Percentiles rank a stretch among this genome's conserved stretches.
Evolutionary conservation across 2,797 vertebrate species (phyloP).

Genomic region (Periophthalmus magnuspinnatus): DNA sequence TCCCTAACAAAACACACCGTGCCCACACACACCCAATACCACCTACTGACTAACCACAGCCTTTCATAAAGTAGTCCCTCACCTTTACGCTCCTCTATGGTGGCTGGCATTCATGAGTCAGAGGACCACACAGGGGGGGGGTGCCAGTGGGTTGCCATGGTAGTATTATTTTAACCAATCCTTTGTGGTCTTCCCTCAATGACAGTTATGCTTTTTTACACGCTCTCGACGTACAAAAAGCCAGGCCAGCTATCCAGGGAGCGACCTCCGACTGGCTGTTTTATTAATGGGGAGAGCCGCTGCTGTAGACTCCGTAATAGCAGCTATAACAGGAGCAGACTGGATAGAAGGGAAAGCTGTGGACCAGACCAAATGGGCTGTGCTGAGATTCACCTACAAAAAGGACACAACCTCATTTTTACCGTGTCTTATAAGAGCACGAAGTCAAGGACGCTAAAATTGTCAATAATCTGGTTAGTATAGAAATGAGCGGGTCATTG

Average conservation of each 20-base stretch:
- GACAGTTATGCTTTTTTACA: slow-evolving; percentile 52
- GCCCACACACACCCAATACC: slow-evolving; percentile 34
- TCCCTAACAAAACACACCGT: slow-evolving; percentile 26
- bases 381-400: slow-evolving; percentile 4
- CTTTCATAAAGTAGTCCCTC: slow-evolving; percentile 37
- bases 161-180: slow-evolving; percentile 58
- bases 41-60: slow-evolving; percentile 39
- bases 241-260: slow-evolving; percentile 61
- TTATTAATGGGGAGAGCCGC: slow-evolving; percentile 70
- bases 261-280: slow-evolving; percentile 64
- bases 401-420: background rate
- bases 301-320: slow-evolving; percentile 63
- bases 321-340: slow-evolving; percentile 40
- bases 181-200: slow-evolving; percentile 64
- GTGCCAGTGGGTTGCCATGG: slow-evolving; percentile 54
- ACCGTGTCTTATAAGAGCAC: background rate
- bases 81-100: slow-evolving; percentile 8
- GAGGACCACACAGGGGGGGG: slow-evolving; percentile 67
- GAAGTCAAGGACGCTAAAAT: background rate
- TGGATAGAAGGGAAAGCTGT: slow-evolving; percentile 19
- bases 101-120: slow-evolving; percentile 48
- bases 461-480: background rate
- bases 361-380: slow-evolving; percentile 2
- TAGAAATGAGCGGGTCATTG: background rate
- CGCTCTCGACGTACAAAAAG: slow-evolving; percentile 37